Base-by-base conservation (phyloP, 2,888 invertebrate species). In the Orgyia antiqua region DNA sequence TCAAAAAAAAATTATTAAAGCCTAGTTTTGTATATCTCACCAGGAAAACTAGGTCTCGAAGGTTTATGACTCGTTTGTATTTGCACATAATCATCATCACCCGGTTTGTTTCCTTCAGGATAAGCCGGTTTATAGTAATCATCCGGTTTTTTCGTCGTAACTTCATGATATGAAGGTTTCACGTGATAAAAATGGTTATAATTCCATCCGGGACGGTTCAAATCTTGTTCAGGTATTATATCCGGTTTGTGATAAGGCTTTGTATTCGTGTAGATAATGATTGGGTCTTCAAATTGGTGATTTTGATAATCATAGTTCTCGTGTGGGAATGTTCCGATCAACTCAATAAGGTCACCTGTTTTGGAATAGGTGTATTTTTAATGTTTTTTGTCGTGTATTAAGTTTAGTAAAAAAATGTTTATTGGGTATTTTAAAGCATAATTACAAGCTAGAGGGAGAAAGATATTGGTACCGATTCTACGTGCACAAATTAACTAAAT, bases 301-400 rank as follows among this genome's bases (percentile, higher is more conserved):
- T 42, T 53, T 57, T 75, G 77, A 40, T 80, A 79, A 34, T 78
- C 78, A 59, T 74, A 86, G 55, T 65, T 77, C 57, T 86, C 84
- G 56, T 84, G 79, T 31, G 87, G 87, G 39, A 87, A 84, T 58
- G 84, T 56, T 4, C 87, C 87, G 61, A 87, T 86, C 41, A 87
- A 67, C 68, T 87, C 79, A 31, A 87, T 84, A 27, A 87, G 67
- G 43, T 87, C 87, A 82, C 87, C 87, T 87, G 87, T 74, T 58
- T 27, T 38, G 29, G 52, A 62, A 47, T 23, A 11, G 10, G 10
- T 2, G 10, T 23, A 45, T 57, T 49, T 33, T 42, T 9, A 10
- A 35, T 39, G 31, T 29, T 26, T 23, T n/a, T 8, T 20, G 20
- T 8, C 6, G 19, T 18, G 12, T 24, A 9, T 7, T 36, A 7